Base-by-base conservation (phyloP, 1,140 invertebrate genomes). In the Potamilus streckersoni region DNA sequence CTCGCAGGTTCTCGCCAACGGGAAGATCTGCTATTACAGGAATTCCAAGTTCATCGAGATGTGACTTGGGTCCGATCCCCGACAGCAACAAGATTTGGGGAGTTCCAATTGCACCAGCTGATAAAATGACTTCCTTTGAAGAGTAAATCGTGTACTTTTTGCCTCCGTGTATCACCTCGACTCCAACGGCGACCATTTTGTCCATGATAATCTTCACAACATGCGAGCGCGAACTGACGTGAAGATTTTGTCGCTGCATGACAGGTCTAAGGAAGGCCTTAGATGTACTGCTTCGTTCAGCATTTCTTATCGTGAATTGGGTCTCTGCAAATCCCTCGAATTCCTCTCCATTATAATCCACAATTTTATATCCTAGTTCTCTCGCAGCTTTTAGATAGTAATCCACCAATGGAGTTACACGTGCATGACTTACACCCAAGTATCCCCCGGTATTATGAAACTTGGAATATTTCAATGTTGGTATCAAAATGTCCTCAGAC, bases 321-420 rank as follows among this genome's bases (percentile, higher is more conserved):
- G 69, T 31, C 17, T 38, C 16, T 19, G 31, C 2, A 31, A 31
- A 2, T 31, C 27, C 27, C 2, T 31, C 27, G 2, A 2, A 31
- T 31, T 31, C 27, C 70, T 78, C 69, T 69, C 76, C 80, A 63
- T 84, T 82, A 58, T 73, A 79, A 67, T 84, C 82, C 4, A 62
- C 65, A 17, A 68, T 69, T 61, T 79, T 70, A 67, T 75, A 82
- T 6, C 84, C 84, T 69, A 84, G 27, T 71, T 85, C 83, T 69
- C 75, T 57, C 19, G 79, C 83, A 20, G 83, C 82, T 55, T 79
- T 20, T n/a, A 85, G 31, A 57, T 82, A 78, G 17, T 81, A 61
- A 49, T 83, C 74, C 49, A 72, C 58, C 49, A 87, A 59, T 49
- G 70, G 78, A 23, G 84, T 79, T n/a, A 75, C 74, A 17, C 74